Percentiles rank a stretch among this genome's conserved stretches.
phyloP scores from a whole-genome alignment of 2,888 invertebrate genomes.

The Xanthia togata region DNA sequence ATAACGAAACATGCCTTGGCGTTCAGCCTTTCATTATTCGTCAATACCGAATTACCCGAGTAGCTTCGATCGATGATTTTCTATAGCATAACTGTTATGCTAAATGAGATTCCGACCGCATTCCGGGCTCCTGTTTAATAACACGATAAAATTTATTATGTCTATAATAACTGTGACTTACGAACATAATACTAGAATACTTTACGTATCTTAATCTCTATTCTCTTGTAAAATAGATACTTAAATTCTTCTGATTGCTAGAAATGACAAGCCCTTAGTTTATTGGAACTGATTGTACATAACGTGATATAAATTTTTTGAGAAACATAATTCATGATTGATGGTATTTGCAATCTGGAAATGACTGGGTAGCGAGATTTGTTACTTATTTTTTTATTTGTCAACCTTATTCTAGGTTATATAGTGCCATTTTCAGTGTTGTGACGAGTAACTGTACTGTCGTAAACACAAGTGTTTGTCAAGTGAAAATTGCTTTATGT shows the following conservation, averaged over 20 bases:
- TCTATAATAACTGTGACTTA: slow-evolving; percentile 66
- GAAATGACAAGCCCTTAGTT: slow-evolving; percentile 60
- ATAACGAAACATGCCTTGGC: slow-evolving; percentile 49
- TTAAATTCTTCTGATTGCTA: slow-evolving; percentile 50
- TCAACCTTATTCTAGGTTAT: slow-evolving; percentile 75
- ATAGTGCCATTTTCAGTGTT: slow-evolving; percentile 84
- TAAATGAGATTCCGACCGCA: slow-evolving; percentile 57
- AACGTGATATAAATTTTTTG: slow-evolving; percentile 73
- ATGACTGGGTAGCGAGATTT: slow-evolving; percentile 68
- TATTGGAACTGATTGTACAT: slow-evolving; percentile 74
- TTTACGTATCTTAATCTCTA: slow-evolving; percentile 61
- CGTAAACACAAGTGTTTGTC: slow-evolving; percentile 62
- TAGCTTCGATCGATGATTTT: slow-evolving; percentile 67
- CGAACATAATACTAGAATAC: slow-evolving; percentile 47
- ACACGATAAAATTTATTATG: slow-evolving; percentile 57
- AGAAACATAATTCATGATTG: slow-evolving; percentile 66
- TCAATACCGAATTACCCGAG: slow-evolving; percentile 52
- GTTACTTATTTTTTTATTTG: slow-evolving; percentile 62
- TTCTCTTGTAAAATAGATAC: slow-evolving; percentile 61
- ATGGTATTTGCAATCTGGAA: slow-evolving; percentile 64
- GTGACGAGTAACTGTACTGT: slow-evolving; percentile 69
- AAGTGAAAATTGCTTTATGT: slow-evolving; percentile 64
- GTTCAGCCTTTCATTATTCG: slow-evolving; percentile 48
- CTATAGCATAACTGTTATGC: slow-evolving; percentile 54
- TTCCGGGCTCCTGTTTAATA: slow-evolving; percentile 58